Conservation (phyloP, 2,797 vertebrate genomes). For the Gadopsis marmoratus region DNA sequence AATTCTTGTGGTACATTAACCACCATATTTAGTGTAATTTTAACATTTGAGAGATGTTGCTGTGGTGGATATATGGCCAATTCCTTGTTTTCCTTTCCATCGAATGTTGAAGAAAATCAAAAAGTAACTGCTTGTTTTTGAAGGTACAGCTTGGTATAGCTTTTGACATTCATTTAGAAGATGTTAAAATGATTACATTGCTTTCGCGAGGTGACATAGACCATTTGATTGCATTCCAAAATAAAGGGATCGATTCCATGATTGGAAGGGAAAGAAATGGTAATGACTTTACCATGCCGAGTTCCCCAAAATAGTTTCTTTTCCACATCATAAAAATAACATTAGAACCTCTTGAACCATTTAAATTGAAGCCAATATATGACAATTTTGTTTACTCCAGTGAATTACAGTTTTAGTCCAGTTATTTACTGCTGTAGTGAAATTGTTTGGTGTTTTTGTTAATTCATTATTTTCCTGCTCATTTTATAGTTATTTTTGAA, state of each 20-base stretch:
- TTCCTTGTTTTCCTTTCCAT: slow-evolving; percentile 64
- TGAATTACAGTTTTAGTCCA: slow-evolving; percentile 62
- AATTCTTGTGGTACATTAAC: slow-evolving; percentile 73
- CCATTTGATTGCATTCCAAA: slow-evolving; percentile 81
- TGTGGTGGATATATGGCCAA: slow-evolving; percentile 72
- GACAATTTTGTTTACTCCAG: slow-evolving; percentile 57
- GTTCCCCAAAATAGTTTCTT: slow-evolving; percentile 46
- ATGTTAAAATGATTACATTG: slow-evolving; percentile 48
- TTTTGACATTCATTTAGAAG: slow-evolving; percentile 55
- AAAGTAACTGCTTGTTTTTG: slow-evolving; percentile 44
- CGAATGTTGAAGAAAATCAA: slow-evolving; percentile 46
- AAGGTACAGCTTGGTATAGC: slow-evolving; percentile 55
- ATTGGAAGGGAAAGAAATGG: slow-evolving; percentile 69
- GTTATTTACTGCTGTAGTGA: slow-evolving; percentile 75
- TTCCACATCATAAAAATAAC: slow-evolving; percentile 40
- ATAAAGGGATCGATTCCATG: slow-evolving; percentile 77
- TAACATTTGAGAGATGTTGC: slow-evolving; percentile 75
- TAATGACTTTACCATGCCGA: slow-evolving; percentile 48
- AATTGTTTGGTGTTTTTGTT: slow-evolving; percentile 69
- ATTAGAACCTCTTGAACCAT: slow-evolving; percentile 55
- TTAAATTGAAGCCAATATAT: slow-evolving; percentile 55
- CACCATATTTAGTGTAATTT: slow-evolving; percentile 70
- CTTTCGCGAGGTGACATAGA: slow-evolving; percentile 62
- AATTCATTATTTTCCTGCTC: slow-evolving; percentile 61
- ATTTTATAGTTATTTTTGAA: slow-evolving; percentile 71